phyloP scores from a whole-genome alignment of 2,797 vertebrate genomes.

The Knipowitschia caucasica region DNA sequence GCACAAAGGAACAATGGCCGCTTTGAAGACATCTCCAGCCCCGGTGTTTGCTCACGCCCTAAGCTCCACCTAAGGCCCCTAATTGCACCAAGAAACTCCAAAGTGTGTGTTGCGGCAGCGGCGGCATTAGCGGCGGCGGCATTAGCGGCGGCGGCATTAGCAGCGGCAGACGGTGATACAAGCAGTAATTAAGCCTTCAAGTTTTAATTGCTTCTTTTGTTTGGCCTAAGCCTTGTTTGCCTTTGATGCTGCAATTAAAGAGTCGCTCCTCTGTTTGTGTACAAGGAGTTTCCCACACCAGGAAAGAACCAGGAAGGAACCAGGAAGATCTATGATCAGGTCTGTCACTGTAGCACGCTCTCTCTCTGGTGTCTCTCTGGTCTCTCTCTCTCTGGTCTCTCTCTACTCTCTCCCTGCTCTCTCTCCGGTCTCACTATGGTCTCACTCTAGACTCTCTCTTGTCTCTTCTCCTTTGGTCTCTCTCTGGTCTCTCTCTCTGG shows the following conservation, averaged over 20 bases:
- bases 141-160: conserved; percentile 60
- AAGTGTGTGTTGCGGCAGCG: conserved; percentile 55
- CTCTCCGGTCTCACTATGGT: no score
- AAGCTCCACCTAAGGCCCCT: conserved; percentile 41
- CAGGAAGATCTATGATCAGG: no score
- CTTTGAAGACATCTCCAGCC: conserved; percentile 30
- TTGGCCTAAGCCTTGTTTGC: conserved; percentile 50
- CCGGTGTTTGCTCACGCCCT: conserved; percentile 29
- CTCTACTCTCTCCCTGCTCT: no score
- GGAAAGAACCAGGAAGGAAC: no score
- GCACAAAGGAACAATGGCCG: conserved; percentile 13
- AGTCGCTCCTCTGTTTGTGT: conserved; percentile 22
- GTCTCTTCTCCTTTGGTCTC: no score
- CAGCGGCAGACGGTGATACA: conserved; percentile 45
- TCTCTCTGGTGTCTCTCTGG: no score
- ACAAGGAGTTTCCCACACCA: conserved; percentile 57
- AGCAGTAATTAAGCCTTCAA: conserved; percentile 69
- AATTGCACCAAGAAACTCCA: conserved; percentile 52
- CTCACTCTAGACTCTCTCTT: no score
- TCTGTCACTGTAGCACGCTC: no score
- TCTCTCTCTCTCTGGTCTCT: no score
- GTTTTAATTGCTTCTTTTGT: conserved; percentile 76
- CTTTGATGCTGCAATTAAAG: conserved; percentile 69
- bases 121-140: conserved; percentile 53
- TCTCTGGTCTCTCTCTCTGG: no score